Conservation (phyloP, 2,888 invertebrate species). For the Campoplex nolae region DNA sequence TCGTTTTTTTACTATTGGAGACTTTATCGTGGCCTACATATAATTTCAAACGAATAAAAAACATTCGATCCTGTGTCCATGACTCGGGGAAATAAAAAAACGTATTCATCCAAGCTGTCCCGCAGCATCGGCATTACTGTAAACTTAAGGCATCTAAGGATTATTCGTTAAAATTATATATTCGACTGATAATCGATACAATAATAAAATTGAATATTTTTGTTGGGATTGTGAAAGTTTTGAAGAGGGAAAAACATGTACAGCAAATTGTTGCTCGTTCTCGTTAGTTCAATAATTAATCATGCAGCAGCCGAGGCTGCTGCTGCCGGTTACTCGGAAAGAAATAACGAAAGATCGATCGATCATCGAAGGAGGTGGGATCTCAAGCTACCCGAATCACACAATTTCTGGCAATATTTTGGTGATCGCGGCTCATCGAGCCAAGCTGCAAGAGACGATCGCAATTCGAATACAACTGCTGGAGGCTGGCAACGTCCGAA, state of each 20-base stretch:
- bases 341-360: constrained; percentile 21
- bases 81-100: not conserved
- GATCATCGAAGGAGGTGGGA: constrained; percentile 55
- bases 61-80: not conserved
- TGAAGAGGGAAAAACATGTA: constrained; percentile 35
- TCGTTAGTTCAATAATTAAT: constrained; percentile 40
- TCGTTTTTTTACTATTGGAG: not conserved
- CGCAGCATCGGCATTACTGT: not conserved
- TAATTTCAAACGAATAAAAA: not conserved
- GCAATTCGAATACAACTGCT: constrained; percentile 9
- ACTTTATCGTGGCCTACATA: not conserved
- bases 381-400: constrained; percentile 17
- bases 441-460: not conserved
- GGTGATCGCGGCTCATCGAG: constrained; percentile 27
- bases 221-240: not conserved
- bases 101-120: not conserved
- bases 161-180: not conserved
- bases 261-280: constrained; percentile 22
- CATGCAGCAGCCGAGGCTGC: not conserved
- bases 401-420: constrained; percentile 40
- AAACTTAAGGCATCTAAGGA: not conserved
- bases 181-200: not conserved
- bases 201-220: not conserved
- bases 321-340: constrained; percentile 25
- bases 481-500: constrained; percentile 31